Evolutionary conservation across 2,797 vertebrate genomes (phyloP), one percentile per base, ranked within the genome.

Genomic region (Scarus forsteni): DNA sequence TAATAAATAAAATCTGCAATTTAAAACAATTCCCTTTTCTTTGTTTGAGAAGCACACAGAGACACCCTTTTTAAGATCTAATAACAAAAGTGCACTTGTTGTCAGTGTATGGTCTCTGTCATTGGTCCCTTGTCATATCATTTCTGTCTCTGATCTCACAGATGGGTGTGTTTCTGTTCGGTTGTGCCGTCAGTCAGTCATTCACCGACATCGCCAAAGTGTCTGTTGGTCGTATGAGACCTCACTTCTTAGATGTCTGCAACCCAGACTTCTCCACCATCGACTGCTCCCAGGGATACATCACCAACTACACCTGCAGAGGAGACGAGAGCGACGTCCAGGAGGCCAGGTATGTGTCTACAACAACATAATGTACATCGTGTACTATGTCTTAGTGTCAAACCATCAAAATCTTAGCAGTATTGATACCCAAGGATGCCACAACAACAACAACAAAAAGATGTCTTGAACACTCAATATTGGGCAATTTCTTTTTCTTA

Each of bases 151-250:
- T 79, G 49, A 2, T 66, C 16, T 70, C 73, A 52, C 96, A 99
- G 92, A 95, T 99, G 79, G 98, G 98, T 0, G 97, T 98, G 83
- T 99, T 99, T 42, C 94, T 97, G 83, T 99, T 99, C 0, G 98
- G 98, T 87, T 99, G 97, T 0, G 97, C 97, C 65, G 92, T 98
- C 86, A 99, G 98, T 91, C 98, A 99, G 91, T 99, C 98, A 5
- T 97, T 99, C 93, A 99, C 98, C 27, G 98, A 99, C 94, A 98
- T 99, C 36, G 98, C 98, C 80, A 99, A 99, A 90, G 97, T 99
- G 87, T 98, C 98, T 0, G 96, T 99, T 27, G 98, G 98, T 36
- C 97, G 98, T 36, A 93, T 99, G 94, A 93, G 98, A 75, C 98
- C 98, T 0, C 97, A 99, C 85, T 99, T 99, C 90, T 70, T 99